Percentiles rank a stretch among this genome's conserved stretches.
phyloP scores from a whole-genome alignment of 1,140 invertebrate genomes.

The Dreissena polymorpha region DNA sequence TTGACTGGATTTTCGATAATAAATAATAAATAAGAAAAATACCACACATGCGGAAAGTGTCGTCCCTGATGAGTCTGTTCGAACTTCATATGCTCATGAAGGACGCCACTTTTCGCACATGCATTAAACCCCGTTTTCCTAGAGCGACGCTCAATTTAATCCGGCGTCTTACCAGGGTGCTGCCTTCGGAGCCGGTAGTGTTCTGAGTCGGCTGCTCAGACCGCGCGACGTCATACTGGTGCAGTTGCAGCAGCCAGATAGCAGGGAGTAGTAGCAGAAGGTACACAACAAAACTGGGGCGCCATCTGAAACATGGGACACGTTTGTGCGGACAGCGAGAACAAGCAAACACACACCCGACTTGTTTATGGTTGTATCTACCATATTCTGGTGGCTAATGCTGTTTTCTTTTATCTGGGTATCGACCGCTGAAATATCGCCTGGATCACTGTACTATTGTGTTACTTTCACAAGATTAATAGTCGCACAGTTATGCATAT shows the following conservation, averaged over 20 bases:
- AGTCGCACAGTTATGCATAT: too few species aligned
- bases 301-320: slow-evolving; percentile 56
- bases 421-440: not conserved
- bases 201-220: too few species aligned
- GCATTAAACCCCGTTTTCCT: too few species aligned
- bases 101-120: too few species aligned
- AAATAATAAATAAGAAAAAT: too few species aligned
- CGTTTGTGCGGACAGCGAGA: not conserved
- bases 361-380: not conserved
- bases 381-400: not conserved
- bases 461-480: not conserved
- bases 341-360: not conserved
- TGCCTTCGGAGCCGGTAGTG: too few species aligned
- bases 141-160: too few species aligned
- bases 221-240: not conserved
- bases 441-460: not conserved
- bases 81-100: too few species aligned
- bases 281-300: slow-evolving; percentile 66
- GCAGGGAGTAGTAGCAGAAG: slow-evolving; percentile 58
- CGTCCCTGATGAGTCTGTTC: too few species aligned
- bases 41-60: too few species aligned
- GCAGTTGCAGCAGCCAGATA: slow-evolving; percentile 63
- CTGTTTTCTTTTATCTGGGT: not conserved
- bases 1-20: too few species aligned
- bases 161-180: too few species aligned